These are phyloP conservation scores for Sminthopsis crassicaudata DNA, from an alignment of 2,113 vertebrate genomes.

Conservation along the genomic window DNA sequence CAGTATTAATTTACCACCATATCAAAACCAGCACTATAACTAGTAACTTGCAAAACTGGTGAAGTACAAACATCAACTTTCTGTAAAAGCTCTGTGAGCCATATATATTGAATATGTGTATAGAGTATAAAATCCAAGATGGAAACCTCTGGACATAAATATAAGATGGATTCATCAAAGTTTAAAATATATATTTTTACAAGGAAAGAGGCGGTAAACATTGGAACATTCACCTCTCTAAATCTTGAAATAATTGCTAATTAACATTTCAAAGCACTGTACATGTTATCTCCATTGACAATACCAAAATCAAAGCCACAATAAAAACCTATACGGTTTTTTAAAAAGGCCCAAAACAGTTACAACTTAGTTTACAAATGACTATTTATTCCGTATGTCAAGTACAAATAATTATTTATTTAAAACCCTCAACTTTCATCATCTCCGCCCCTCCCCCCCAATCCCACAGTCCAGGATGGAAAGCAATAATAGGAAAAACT, in stretches of 20 bases:
- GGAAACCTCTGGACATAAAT: background rate
- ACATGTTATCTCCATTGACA: background rate
- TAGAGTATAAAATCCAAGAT: background rate
- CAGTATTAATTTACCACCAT: background rate
- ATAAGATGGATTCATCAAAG: background rate
- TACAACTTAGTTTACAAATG: background rate
- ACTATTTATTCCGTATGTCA: background rate
- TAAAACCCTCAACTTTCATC: background rate
- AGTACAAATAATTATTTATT: background rate
- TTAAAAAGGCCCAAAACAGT: background rate
- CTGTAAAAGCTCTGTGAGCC: background rate
- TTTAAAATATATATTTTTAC: background rate
- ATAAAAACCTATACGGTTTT: background rate
- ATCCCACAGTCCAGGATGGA: background rate
- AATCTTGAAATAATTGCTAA: background rate
- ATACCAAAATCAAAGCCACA: background rate
- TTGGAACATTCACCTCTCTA: background rate
- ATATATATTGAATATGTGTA: background rate
- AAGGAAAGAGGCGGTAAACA: background rate
- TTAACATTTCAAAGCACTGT: background rate
- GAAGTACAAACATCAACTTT: constrained; percentile 19
- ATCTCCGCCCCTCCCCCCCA: background rate
- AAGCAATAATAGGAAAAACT: background rate
- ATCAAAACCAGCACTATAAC: background rate
- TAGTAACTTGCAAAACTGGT: constrained; percentile 44